Conservation (phyloP, 2,113 vertebrate species). For the Chaetorhynchus papuensis region DNA sequence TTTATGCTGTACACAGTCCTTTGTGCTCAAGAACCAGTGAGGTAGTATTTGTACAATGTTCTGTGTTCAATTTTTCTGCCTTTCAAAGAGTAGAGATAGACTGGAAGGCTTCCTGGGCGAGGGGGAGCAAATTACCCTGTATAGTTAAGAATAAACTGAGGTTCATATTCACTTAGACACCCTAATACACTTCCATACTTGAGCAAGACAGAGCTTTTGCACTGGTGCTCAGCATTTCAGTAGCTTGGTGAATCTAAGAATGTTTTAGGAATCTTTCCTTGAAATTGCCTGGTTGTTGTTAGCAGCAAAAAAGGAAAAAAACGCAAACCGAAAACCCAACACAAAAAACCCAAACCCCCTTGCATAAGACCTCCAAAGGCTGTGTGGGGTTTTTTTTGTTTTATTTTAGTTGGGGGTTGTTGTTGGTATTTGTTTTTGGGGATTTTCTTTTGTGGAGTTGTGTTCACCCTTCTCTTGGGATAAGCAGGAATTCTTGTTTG, state of each 20-base stretch:
- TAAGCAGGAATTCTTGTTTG: neutral
- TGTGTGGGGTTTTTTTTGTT: too few species aligned
- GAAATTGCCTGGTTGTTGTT: neutral
- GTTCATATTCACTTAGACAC: neutral
- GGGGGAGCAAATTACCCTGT: accelerated
- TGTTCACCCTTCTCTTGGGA: neutral
- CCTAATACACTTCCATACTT: neutral
- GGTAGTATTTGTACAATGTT: neutral
- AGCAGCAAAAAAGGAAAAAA: neutral
- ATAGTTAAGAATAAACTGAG: neutral
- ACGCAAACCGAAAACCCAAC: neutral
- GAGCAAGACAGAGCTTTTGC: neutral
- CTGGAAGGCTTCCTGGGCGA: neutral
- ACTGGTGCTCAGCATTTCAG: neutral
- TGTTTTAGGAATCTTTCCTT: accelerated
- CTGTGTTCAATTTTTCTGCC: neutral
- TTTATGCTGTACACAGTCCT: neutral
- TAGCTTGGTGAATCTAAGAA: neutral
- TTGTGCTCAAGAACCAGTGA: neutral
- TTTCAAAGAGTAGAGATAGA: neutral
- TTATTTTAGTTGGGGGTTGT: too few species aligned
- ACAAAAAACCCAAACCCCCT: accelerated
- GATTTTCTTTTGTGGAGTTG: too few species aligned
- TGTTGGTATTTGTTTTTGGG: too few species aligned
- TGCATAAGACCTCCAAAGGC: too few species aligned